These are phyloP conservation scores for Penaeus japonicus DNA, from an alignment of 1,140 invertebrate species.

Conservation along the genomic window DNA sequence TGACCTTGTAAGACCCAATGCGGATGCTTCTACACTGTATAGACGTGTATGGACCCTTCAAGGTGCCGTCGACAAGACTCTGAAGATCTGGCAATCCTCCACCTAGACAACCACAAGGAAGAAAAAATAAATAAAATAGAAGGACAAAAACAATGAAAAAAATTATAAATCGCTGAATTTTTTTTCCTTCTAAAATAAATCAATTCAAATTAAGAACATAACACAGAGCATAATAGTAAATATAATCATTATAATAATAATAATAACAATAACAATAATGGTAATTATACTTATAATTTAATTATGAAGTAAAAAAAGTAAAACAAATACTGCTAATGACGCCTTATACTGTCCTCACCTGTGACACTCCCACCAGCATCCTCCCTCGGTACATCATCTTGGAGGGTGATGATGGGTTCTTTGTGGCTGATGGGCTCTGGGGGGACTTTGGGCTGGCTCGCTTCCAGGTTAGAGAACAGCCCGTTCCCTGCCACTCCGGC, in stretches of 20 bases:
- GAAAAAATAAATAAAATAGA: not conserved
- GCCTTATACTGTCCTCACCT: not conserved
- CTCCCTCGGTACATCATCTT: constrained; percentile 17
- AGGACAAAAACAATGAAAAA: not conserved
- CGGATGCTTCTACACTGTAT: constrained; percentile 77
- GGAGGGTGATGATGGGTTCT: constrained; percentile 42
- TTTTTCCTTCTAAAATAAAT: not conserved
- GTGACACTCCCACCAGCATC: constrained; percentile 22
- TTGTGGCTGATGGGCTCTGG: constrained; percentile 44
- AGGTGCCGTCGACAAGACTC: constrained; percentile 29
- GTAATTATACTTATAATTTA: not conserved
- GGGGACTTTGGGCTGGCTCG: not conserved
- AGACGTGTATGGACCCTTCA: constrained; percentile 40
- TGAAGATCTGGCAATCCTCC: constrained; percentile 44
- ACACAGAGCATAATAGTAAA: too few relatives aligned
- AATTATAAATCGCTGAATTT: not conserved
- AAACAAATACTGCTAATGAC: not conserved
- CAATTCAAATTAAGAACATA: not conserved
- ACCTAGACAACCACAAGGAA: not conserved
- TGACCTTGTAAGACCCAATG: constrained; percentile 80
- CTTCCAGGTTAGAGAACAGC: not conserved
- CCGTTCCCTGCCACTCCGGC: not conserved
- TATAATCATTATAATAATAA: too few relatives aligned
- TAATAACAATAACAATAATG: too few relatives aligned
- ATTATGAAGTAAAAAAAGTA: not conserved